Evolutionary conservation across 2,797 vertebrate species (phyloP).

Genomic region (Typhlichthys eigenmanni): DNA sequence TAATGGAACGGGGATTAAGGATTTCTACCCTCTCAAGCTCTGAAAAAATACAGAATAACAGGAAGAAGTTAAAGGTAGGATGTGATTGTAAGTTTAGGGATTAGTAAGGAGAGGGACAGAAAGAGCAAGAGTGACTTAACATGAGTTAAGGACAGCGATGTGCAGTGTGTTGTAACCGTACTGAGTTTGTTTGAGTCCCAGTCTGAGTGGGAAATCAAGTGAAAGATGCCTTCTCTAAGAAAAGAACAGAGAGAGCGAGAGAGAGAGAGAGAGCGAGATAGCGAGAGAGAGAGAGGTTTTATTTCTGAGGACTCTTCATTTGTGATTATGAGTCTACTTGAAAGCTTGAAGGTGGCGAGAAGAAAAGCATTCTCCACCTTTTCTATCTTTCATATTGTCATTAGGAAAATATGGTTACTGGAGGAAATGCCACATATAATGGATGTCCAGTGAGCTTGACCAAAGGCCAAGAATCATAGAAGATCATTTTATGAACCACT

Average conservation of each 20-base stretch:
- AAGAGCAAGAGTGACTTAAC: conserved; percentile 1
- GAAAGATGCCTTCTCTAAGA: conserved; percentile 21
- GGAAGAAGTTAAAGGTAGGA: conserved; percentile 45
- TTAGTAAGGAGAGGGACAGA: conserved; percentile 35
- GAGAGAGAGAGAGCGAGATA: conserved; percentile 16
- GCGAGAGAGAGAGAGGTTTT: conserved; percentile 29
- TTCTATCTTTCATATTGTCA: too few relatives aligned
- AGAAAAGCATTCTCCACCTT: too few relatives aligned
- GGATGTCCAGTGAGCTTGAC: conserved; percentile 25
- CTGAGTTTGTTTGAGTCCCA: conserved; percentile 39
- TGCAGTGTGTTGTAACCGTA: conserved; percentile 30
- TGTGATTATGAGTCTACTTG: conserved; percentile 26
- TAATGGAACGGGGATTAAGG: conserved; percentile 65
- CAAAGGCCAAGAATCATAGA: conserved; percentile 11
- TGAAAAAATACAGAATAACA: conserved; percentile 50
- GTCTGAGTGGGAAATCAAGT: conserved; percentile 26
- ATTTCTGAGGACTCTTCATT: conserved; percentile 43
- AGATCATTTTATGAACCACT: conserved; percentile 27
- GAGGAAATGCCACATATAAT: conserved; percentile 20
- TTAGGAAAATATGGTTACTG: neutral
- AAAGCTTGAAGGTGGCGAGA: neutral
- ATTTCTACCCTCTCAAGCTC: conserved; percentile 47
- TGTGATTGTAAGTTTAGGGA: conserved; percentile 51
- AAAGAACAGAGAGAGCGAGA: conserved; percentile 15
- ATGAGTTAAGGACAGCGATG: conserved; percentile 7